Conservation (phyloP, 2,888 invertebrate species). For the Trypoxylon attenuatum region DNA sequence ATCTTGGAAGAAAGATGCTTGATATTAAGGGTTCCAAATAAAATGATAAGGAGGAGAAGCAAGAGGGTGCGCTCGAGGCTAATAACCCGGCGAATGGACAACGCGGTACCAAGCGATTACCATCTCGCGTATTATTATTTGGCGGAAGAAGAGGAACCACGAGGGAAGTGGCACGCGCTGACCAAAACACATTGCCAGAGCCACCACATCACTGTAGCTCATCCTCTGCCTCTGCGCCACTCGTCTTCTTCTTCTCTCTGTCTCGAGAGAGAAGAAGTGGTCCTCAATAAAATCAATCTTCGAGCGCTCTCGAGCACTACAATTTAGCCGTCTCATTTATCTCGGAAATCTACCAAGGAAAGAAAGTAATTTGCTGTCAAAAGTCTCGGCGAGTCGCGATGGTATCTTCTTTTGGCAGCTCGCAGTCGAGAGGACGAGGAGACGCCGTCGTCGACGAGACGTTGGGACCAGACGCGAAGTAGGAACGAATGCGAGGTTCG, state of each 20-base stretch:
- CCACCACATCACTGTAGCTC: background rate
- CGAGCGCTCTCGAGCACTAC: background rate
- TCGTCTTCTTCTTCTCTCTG: too few relatives aligned
- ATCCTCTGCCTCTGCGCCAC: background rate
- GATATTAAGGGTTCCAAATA: too few relatives aligned
- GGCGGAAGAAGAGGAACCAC: conserved; percentile 21
- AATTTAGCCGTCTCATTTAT: background rate
- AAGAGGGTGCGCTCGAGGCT: conserved; percentile 19
- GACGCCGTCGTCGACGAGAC: background rate
- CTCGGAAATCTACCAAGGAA: background rate
- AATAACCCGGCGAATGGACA: conserved; percentile 28
- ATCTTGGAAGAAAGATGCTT: too few relatives aligned
- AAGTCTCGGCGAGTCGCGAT: background rate
- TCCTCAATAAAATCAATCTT: background rate
- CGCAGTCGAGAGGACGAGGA: background rate
- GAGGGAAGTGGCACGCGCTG: conserved; percentile 27
- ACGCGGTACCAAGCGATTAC: conserved; percentile 39
- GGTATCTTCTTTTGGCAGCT: background rate
- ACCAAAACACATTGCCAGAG: background rate
- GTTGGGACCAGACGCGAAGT: too few relatives aligned
- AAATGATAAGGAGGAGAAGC: conserved; percentile 27
- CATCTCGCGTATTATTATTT: conserved; percentile 45
- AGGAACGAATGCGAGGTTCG: too few relatives aligned
- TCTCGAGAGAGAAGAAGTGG: background rate
- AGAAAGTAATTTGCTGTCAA: background rate